These are phyloP conservation scores for Vidua chalybeata DNA, from an alignment of 2,113 vertebrate genomes.

Conservation along the genomic window DNA sequence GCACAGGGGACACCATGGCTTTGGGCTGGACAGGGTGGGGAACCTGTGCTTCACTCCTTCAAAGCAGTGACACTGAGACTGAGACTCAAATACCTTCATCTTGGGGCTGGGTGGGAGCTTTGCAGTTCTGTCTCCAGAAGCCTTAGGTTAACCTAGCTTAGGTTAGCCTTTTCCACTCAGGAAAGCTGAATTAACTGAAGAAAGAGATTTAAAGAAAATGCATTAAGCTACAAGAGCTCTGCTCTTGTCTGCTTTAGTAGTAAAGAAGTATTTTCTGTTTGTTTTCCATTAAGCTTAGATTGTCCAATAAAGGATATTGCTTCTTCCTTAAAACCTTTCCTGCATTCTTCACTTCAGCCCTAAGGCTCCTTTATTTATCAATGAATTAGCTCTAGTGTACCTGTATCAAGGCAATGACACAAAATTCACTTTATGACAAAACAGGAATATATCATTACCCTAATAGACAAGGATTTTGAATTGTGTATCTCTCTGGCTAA, in stretches of 20 bases:
- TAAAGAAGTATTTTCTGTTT: not conserved
- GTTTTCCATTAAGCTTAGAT: not conserved
- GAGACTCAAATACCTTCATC: not conserved
- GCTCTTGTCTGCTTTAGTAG: not conserved
- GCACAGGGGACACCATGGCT: accelerated
- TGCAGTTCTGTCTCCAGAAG: not conserved
- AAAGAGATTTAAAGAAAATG: not conserved
- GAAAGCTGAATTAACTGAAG: not conserved
- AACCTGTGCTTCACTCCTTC: not conserved
- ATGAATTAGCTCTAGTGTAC: not conserved
- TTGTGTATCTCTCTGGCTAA: not conserved
- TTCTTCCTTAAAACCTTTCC: not conserved
- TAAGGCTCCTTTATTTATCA: not conserved
- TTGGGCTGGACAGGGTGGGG: not conserved
- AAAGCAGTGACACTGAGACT: not conserved
- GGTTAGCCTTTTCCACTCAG: not conserved
- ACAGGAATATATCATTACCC: not conserved
- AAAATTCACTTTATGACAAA: not conserved
- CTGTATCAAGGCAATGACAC: not conserved
- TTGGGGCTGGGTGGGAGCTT: not conserved
- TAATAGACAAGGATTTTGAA: not conserved
- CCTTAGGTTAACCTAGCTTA: not conserved
- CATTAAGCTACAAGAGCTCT: not conserved
- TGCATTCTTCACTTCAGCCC: not conserved
- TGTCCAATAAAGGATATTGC: not conserved